A percentile compares a stretch with the other conserved stretches of the same genome.
These are phyloP conservation scores for Urophycis tenuis DNA, from an alignment of 2,797 vertebrate species.

Conservation along the genomic window DNA sequence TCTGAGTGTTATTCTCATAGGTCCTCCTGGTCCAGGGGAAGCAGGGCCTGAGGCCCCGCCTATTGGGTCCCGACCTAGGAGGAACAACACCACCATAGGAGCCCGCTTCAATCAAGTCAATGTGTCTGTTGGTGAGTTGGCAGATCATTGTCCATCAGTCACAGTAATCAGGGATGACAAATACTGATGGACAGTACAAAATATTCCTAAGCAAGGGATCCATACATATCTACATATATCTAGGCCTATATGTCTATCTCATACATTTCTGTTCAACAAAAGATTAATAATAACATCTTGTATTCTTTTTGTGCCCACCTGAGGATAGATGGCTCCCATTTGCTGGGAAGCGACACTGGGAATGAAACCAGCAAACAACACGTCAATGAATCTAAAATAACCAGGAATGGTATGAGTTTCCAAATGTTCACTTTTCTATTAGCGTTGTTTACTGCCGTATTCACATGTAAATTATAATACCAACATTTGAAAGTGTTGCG, in stretches of 20 bases:
- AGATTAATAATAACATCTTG: not conserved
- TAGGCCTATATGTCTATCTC: not conserved
- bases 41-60: slow-evolving; percentile 71
- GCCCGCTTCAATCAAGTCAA: slow-evolving; percentile 43
- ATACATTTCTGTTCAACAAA: not conserved
- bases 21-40: slow-evolving; percentile 58
- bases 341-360: not conserved
- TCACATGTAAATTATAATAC: not conserved
- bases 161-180: not conserved
- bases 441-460: slow-evolving; percentile 19
- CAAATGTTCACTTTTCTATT: not conserved
- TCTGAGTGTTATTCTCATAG: slow-evolving; percentile 27
- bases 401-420: not conserved
- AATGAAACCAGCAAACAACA: not conserved
- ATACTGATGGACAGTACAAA: not conserved
- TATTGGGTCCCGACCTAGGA: slow-evolving; percentile 46
- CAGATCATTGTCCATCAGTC: not conserved
- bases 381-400: not conserved
- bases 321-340: not conserved
- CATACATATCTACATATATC: too few species aligned
- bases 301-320: not conserved
- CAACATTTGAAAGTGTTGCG: not conserved
- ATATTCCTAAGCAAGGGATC: not conserved
- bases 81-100: slow-evolving; percentile 56
- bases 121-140: slow-evolving; percentile 47